phyloP scores from a whole-genome alignment of 2,888 invertebrate genomes.

The Neoascia interrupta region DNA sequence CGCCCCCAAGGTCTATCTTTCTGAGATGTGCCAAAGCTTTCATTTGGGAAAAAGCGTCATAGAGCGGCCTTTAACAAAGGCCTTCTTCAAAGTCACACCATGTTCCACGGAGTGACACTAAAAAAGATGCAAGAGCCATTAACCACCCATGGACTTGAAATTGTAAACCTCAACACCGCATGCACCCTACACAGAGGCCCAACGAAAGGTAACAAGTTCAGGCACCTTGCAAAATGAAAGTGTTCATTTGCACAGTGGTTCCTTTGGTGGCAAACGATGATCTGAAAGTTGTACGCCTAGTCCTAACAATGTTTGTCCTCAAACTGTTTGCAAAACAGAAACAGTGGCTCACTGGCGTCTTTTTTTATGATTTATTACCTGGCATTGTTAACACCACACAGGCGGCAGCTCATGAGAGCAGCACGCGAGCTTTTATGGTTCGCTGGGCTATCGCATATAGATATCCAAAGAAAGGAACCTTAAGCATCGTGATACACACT shows the following conservation, averaged over 20 bases:
- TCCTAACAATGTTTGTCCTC: slow-evolving; percentile 27
- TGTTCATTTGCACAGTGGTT: slow-evolving; percentile 43
- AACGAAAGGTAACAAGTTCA: slow-evolving; percentile 50
- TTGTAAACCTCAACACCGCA: no score
- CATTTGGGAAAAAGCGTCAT: no score
- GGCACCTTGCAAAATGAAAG: slow-evolving; percentile 62
- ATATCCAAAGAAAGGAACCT: slow-evolving; percentile 27
- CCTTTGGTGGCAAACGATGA: slow-evolving; percentile 32
- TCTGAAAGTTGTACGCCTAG: slow-evolving; percentile 40
- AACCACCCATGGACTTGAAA: slow-evolving; percentile 49
- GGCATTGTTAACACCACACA: slow-evolving; percentile 57
- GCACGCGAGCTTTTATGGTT: slow-evolving; percentile 47
- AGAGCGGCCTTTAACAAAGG: background rate
- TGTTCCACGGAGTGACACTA: slow-evolving; percentile 21
- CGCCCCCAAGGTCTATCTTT: background rate
- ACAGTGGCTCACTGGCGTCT: slow-evolving; percentile 51
- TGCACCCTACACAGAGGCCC: slow-evolving; percentile 34
- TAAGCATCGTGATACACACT: slow-evolving; percentile 35
- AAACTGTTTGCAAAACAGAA: slow-evolving; percentile 38
- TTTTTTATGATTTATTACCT: slow-evolving; percentile 61
- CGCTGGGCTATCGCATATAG: slow-evolving; percentile 1
- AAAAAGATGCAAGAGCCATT: slow-evolving; percentile 24
- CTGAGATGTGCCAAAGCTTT: no score
- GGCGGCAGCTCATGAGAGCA: no score
- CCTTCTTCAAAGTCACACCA: background rate